Percentiles rank a stretch among this genome's conserved stretches.
Evolutionary conservation across 2,888 invertebrate species (phyloP).

Genomic region (Dioctria linearis): DNA sequence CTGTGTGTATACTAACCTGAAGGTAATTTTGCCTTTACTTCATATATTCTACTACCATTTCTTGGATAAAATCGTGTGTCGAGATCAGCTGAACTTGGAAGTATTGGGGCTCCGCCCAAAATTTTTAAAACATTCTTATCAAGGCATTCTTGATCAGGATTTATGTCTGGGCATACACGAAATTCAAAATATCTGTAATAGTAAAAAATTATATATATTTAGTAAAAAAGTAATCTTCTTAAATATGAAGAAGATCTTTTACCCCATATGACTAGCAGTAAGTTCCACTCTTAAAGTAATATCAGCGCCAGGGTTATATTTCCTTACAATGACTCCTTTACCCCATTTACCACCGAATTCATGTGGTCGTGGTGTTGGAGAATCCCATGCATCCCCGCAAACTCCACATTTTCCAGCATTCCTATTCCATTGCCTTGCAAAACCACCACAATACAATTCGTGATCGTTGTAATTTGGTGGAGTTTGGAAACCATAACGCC

Average conservation of each 20-base stretch:
- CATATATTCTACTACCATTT: conserved; percentile 85
- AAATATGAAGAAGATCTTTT: conserved; percentile 42
- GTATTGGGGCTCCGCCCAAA: conserved; percentile 68
- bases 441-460: conserved; percentile 90
- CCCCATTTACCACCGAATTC: conserved; percentile 89
- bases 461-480: conserved; percentile 93
- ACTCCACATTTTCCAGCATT: conserved; percentile 90
- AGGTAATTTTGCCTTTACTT: conserved; percentile 79
- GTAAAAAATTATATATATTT: background rate
- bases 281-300: conserved; percentile 85
- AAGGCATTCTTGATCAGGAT: conserved; percentile 83
- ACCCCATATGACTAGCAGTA: conserved; percentile 90
- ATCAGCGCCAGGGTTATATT: conserved; percentile 78
- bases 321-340: conserved; percentile 85
- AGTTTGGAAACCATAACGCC: conserved; percentile 91
- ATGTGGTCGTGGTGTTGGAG: conserved; percentile 80
- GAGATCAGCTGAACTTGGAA: conserved; percentile 71
- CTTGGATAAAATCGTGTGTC: conserved; percentile 80
- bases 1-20: conserved; percentile 64
- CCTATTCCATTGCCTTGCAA: conserved; percentile 84
- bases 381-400: conserved; percentile 89
- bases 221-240: conserved; percentile 18
- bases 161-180: conserved; percentile 82
- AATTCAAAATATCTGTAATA: conserved; percentile 81
- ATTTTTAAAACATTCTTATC: conserved; percentile 80